Conservation (phyloP, 2,113 vertebrate genomes). For the Pelecanus crispus region DNA sequence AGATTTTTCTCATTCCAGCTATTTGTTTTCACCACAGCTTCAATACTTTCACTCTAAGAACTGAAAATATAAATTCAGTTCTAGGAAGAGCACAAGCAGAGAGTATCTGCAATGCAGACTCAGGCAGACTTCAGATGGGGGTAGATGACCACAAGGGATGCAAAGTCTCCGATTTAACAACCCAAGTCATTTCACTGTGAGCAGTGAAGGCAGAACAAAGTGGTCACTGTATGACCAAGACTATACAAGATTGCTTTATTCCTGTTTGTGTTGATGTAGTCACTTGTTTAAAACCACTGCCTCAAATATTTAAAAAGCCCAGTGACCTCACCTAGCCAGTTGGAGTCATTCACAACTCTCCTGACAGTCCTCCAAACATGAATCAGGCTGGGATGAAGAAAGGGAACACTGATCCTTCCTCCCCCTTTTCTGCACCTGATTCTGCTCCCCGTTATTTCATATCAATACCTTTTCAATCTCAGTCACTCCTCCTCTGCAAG, state of each 20-base stretch:
- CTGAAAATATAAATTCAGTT: not conserved
- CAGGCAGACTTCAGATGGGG: not conserved
- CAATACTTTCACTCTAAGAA: not conserved
- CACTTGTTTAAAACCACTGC: conserved; percentile 40
- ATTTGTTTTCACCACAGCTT: conserved; percentile 6
- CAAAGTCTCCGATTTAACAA: not conserved
- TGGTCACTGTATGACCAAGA: conserved; percentile 13
- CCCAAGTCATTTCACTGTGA: not conserved
- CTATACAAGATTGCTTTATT: conserved; percentile 39
- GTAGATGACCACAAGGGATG: not conserved
- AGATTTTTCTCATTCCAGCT: not conserved
- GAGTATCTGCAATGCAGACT: not conserved
- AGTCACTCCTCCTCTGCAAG: not conserved
- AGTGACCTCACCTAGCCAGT: conserved; percentile 3
- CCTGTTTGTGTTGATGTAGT: conserved; percentile 39
- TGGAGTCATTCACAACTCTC: not conserved
- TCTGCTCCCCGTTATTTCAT: not conserved
- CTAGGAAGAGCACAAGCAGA: not conserved
- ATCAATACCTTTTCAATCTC: not conserved
- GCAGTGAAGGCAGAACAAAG: conserved; percentile 34
- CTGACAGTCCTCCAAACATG: not conserved
- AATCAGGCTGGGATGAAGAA: not conserved
- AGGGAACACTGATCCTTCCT: not conserved
- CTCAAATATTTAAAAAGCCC: conserved; percentile 21
- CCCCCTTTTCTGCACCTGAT: not conserved